phyloP scores from a whole-genome alignment of 2,888 invertebrate species.

The Galerucella pusilla region DNA sequence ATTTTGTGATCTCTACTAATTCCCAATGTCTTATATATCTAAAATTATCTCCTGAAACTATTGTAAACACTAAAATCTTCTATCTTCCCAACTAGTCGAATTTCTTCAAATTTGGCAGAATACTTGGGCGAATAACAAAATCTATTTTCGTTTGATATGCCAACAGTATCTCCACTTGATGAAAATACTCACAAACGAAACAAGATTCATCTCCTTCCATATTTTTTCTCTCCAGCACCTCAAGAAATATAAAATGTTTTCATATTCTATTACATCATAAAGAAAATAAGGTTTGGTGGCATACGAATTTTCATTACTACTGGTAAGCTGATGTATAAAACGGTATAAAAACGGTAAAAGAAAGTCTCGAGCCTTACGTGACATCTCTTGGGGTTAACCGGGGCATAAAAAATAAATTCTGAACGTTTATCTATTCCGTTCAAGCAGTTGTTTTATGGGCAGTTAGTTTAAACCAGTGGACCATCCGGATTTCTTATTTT shows the following conservation, averaged over 20 bases:
- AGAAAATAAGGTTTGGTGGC: slow-evolving; percentile 41
- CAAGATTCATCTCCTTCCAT: slow-evolving; percentile 33
- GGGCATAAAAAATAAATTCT: slow-evolving; percentile 32
- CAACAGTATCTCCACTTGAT: background rate
- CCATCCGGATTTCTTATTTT: slow-evolving; percentile 21
- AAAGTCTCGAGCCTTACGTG: slow-evolving; percentile 24
- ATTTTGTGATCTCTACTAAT: too few species aligned
- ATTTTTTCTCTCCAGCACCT: slow-evolving; percentile 5
- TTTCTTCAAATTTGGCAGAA: background rate
- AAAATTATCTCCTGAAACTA: too few species aligned
- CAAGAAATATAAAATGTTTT: slow-evolving; percentile 39
- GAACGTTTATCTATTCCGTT: slow-evolving; percentile 33
- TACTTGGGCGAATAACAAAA: background rate
- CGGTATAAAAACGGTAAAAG: slow-evolving; percentile 23
- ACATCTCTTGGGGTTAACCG: slow-evolving; percentile 19
- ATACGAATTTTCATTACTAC: slow-evolving; percentile 42
- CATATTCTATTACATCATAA: slow-evolving; percentile 44
- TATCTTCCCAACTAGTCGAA: too few species aligned
- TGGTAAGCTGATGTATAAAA: slow-evolving; percentile 35
- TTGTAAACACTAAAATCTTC: too few species aligned
- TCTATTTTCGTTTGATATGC: background rate
- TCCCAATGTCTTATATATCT: too few species aligned
- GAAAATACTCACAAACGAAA: slow-evolving; percentile 24
- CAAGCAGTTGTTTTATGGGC: slow-evolving; percentile 35
- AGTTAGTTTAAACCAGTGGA: slow-evolving; percentile 33